A percentile compares a stretch with the other conserved stretches of the same genome.
phyloP scores from a whole-genome alignment of 2,888 invertebrate species.

The Monopis laevigella region DNA sequence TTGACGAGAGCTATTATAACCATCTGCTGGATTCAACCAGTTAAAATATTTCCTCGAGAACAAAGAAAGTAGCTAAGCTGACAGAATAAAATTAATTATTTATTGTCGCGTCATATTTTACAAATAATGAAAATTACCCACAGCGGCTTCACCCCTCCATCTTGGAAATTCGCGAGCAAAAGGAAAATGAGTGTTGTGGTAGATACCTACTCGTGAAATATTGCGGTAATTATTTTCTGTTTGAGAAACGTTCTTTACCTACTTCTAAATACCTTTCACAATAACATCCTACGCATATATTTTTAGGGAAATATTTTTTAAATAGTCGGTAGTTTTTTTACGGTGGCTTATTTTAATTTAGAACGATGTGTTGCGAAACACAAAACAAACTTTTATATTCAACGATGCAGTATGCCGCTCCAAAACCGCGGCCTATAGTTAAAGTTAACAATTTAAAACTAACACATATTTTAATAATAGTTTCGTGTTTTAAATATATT shows the following conservation, averaged over 20 bases:
- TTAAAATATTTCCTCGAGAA: not conserved
- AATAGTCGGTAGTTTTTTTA: no score
- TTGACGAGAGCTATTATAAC: no score
- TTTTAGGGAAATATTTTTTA: no score
- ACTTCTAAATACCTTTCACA: constrained; percentile 2
- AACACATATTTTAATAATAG: no score
- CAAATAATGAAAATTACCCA: constrained; percentile 9
- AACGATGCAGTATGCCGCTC: no score
- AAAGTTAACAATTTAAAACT: no score
- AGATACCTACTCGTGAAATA: constrained; percentile 2
- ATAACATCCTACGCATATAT: not conserved
- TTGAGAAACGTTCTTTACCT: not conserved
- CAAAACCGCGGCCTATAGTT: no score
- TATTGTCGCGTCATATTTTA: constrained; percentile 10
- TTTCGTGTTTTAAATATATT: no score
- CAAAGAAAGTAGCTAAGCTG: constrained; percentile 2
- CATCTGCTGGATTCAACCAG: not conserved
- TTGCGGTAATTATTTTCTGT: constrained; percentile 9
- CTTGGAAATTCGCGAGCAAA: not conserved
- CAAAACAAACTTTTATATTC: no score
- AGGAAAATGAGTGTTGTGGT: constrained; percentile 8
- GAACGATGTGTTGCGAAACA: no score
- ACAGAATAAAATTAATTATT: constrained; percentile 10
- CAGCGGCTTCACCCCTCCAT: constrained; percentile 1
- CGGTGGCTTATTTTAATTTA: no score